A percentile compares a stretch with the other conserved stretches of the same genome.
These are phyloP conservation scores for Misgurnus anguillicaudatus DNA, from an alignment of 2,113 vertebrate species.

Conservation along the genomic window DNA sequence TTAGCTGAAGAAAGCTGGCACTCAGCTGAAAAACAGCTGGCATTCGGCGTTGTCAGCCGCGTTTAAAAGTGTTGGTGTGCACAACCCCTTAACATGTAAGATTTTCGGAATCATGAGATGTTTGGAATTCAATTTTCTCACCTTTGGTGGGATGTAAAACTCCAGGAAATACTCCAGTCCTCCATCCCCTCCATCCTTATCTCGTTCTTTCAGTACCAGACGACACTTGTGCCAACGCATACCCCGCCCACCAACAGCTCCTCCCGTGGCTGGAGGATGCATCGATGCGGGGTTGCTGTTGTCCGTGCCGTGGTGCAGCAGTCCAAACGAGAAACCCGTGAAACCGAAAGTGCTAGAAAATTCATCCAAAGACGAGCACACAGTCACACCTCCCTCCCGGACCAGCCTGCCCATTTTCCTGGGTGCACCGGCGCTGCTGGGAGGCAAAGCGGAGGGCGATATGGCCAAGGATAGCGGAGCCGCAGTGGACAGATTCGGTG, in stretches of 20 bases:
- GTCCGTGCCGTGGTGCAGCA: constrained; percentile 72
- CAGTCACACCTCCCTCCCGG: constrained; percentile 74
- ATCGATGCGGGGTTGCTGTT: constrained; percentile 63
- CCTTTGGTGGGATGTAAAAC: constrained; percentile 91
- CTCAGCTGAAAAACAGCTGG: too few species aligned
- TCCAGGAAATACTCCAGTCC: constrained; percentile 85
- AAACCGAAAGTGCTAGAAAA: constrained; percentile 67
- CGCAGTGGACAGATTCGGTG: constrained; percentile 57
- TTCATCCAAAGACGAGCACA: constrained; percentile 74
- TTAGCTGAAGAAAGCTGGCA: too few species aligned
- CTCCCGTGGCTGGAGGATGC: constrained; percentile 66
- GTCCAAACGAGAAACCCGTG: constrained; percentile 71
- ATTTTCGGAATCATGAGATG: too few species aligned
- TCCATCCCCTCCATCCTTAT: constrained; percentile 71
- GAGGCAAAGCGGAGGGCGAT: constrained; percentile 60
- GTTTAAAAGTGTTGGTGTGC: too few species aligned
- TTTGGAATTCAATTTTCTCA: constrained; percentile 57
- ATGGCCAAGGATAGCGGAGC: constrained; percentile 26
- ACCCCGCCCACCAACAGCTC: constrained; percentile 68
- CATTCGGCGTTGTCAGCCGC: too few species aligned
- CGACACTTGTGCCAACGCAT: constrained; percentile 89
- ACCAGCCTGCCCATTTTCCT: constrained; percentile 73
- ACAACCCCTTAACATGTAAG: too few species aligned
- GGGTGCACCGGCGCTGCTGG: constrained; percentile 54
- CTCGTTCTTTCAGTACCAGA: constrained; percentile 80